Percentiles rank a stretch among this genome's conserved stretches.
Evolutionary conservation across 2,113 vertebrate species (phyloP).

Genomic region (Marmota monax): DNA sequence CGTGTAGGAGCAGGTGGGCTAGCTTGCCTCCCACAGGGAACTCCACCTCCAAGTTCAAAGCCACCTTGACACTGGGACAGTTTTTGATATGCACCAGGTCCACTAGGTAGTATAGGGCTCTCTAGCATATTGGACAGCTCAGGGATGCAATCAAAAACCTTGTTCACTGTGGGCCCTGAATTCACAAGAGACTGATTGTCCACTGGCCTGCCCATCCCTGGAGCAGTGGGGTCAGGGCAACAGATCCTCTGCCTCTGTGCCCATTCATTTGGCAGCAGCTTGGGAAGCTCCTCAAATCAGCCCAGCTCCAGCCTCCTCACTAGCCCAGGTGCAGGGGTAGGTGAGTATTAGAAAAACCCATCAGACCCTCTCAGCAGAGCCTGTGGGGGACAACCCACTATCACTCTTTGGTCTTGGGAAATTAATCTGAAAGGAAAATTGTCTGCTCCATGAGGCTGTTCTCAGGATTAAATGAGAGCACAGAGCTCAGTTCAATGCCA

Average conservation of each 20-base stretch:
- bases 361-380: not conserved
- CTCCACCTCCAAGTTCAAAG: not conserved
- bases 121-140: not conserved
- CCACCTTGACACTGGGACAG: not conserved
- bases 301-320: not conserved
- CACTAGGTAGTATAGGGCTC: not conserved
- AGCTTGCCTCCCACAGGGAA: not conserved
- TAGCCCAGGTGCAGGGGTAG: not conserved
- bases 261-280: not conserved
- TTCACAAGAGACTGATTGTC: not conserved
- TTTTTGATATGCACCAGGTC: not conserved
- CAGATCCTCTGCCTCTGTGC: not conserved
- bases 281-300: not conserved
- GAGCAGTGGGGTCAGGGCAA: not conserved
- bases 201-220: not conserved
- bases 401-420: not conserved
- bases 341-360: not conserved
- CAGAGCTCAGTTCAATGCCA: not conserved
- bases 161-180: not conserved
- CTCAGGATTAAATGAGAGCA: not conserved
- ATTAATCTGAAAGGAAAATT: not conserved
- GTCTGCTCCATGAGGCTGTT: not conserved
- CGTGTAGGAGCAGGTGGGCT: not conserved
- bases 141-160: not conserved
- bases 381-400: not conserved